Conservation (phyloP, 1,140 invertebrate species). For the Heliconius eleuchia region DNA sequence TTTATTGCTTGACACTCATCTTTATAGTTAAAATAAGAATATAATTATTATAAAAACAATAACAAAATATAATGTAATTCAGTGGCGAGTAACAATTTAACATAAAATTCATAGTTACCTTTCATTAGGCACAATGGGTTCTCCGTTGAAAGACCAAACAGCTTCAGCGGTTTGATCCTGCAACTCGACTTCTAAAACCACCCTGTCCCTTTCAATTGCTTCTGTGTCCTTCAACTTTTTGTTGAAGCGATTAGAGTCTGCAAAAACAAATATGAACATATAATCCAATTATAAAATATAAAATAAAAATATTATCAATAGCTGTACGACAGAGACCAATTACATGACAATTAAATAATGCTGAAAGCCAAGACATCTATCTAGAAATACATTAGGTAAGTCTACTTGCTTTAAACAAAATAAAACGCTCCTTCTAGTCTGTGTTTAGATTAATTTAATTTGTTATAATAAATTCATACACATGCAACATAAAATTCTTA, state of each 20-base stretch:
- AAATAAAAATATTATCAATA: background rate
- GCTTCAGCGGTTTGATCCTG: constrained; percentile 96
- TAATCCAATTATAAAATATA: background rate
- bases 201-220: constrained; percentile 93
- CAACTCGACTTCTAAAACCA: constrained; percentile 94
- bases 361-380: background rate
- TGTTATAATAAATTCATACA: background rate
- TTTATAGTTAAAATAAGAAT: background rate
- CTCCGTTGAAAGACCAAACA: constrained; percentile 96
- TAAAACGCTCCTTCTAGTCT: constrained; percentile 16
- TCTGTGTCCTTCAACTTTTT: constrained; percentile 97
- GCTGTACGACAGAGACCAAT: background rate
- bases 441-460: background rate
- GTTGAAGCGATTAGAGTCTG: constrained; percentile 97
- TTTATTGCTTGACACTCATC: too few relatives aligned
- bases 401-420: constrained; percentile 41
- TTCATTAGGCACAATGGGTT: constrained; percentile 90
- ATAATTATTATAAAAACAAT: background rate
- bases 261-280: constrained; percentile 41
- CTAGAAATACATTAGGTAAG: constrained; percentile 23
- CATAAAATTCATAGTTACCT: constrained; percentile 61
- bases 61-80: background rate
- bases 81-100: too few relatives aligned
- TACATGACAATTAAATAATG: background rate
- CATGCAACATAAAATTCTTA: background rate